phyloP scores from a whole-genome alignment of 2,113 vertebrate species.

The Ciconia boyciana region DNA sequence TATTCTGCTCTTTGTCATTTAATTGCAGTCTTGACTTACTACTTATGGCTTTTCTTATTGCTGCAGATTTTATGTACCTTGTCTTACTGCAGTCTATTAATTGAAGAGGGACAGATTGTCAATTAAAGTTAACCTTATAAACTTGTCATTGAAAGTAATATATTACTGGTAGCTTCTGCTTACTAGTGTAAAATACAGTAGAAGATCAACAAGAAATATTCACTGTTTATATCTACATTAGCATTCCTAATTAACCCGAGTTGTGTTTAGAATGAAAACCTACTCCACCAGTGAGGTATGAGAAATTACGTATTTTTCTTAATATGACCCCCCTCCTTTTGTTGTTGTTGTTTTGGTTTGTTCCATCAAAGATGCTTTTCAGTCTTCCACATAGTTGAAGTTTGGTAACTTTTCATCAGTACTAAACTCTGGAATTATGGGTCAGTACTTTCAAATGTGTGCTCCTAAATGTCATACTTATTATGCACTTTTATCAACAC shows the following conservation, averaged over 20 bases:
- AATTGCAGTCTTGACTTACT: neutral
- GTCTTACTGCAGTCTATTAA: neutral
- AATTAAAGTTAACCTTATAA: neutral
- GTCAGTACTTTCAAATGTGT: neutral
- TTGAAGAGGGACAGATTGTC: neutral
- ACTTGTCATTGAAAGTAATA: neutral
- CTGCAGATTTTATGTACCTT: neutral
- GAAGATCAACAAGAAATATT: neutral
- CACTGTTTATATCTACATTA: neutral
- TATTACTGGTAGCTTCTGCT: neutral
- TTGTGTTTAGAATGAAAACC: neutral
- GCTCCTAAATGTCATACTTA: neutral
- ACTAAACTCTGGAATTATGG: neutral
- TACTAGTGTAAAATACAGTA: neutral
- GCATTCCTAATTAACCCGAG: neutral
- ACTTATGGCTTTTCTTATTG: neutral
- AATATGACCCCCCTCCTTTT: neutral
- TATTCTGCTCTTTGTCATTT: neutral
- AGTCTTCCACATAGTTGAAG: neutral
- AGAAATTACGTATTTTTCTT: neutral
- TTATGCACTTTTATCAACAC: neutral
- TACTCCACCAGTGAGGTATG: neutral
- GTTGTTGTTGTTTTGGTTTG: neutral
- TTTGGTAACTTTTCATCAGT: neutral
- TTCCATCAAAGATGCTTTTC: neutral